Evolutionary conservation across 2,113 vertebrate genomes (phyloP), one percentile per base, ranked within the genome.

Genomic region (Thunnus thynnus): DNA sequence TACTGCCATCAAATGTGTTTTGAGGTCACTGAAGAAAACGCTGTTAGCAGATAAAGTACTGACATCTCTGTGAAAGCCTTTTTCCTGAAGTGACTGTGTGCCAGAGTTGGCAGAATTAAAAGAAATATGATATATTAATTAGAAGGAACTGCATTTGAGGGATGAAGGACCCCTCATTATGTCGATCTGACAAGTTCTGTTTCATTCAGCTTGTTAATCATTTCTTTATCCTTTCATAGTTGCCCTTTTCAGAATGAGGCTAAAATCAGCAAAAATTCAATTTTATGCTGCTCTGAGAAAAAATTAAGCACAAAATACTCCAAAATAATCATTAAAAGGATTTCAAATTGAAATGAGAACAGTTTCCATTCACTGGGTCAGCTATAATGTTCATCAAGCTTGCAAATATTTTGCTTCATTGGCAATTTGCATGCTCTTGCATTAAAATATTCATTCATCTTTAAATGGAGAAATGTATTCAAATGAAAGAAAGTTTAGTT

Each of bases 251-350:
- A 88, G 83, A 90, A 87, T 60, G 17, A 85, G 66, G 81, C 82
- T 76, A 88, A 77, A 90, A 92, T 90, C 86, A 77, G 80, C 72
- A 87, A 82, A 82, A 83, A 83, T 73, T 87, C 70, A 92, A 91
- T 94, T 94, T 92, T 84, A 88, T 89, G 75, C 76, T 76, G 48
- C 81, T 88, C 27, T 72, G 36, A 86, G 87, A 90, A 93, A 79
- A 87, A 92, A 91, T 86, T 90, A 87, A 81, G 67, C 75, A 88
- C 70, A 92, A 90, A 93, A 94, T 91, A 90, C 83, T 92, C 83
- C 74, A 89, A 93, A 91, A 90, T 90, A 89, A 92, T 87, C 77
- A 92, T 92, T 90, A 90, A 87, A 90, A 64, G 93, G 77, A 93
- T 87, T 93, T 87, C 76, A 86, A 92, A 91, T 87, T 91, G 85